Base-by-base conservation (phyloP, 2,888 invertebrate genomes). In the Philaethria dido region DNA sequence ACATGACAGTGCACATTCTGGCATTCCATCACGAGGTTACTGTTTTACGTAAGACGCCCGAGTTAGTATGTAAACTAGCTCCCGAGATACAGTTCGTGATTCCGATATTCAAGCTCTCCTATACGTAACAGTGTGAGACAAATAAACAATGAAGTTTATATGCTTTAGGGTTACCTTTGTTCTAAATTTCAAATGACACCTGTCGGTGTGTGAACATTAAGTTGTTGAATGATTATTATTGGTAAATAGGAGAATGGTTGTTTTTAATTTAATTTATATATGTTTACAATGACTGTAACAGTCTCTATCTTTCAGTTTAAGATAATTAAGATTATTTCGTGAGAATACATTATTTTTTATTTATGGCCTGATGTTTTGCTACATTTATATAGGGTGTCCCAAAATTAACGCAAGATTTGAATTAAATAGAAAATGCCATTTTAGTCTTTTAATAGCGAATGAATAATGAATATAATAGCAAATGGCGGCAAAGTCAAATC, bases 1-100 rank as follows among this genome's bases (percentile, higher is more conserved):
- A 61, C 55, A 47, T 55, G 55, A 29, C 55, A 55, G 47, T 50
- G 54, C 63, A 64, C 48, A 66, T 69, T 55, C 45, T 25, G 36
- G 33, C 61, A 69, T 55, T 61, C 60, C 62, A 44, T 68, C 65
- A 66, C 65, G 65, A 45, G 61, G 20, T 50, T 16, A n/a, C n/a
- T 8, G 20, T 2, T 45, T 63, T 66, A 66, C 62, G 65, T 60
- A 68, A 68, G n/a, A 9, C 3, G 52, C 16, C 45, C 39, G 59
- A 39, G 48, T 52, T 50, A 62, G 68, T 64, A 62, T 61, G 64
- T 68, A 62, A 60, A 55, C 57, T 20, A 64, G 52, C 42, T 57
- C 16, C 63, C 44, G 22, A 69, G 60, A 63, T 63, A 55, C 63
- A 45, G 36, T 63, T 33, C 54, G 57, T 57, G 57, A 57, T 39